Evolutionary conservation across 2,113 vertebrate species (phyloP).

Genomic region (Zosterops japonicus): DNA sequence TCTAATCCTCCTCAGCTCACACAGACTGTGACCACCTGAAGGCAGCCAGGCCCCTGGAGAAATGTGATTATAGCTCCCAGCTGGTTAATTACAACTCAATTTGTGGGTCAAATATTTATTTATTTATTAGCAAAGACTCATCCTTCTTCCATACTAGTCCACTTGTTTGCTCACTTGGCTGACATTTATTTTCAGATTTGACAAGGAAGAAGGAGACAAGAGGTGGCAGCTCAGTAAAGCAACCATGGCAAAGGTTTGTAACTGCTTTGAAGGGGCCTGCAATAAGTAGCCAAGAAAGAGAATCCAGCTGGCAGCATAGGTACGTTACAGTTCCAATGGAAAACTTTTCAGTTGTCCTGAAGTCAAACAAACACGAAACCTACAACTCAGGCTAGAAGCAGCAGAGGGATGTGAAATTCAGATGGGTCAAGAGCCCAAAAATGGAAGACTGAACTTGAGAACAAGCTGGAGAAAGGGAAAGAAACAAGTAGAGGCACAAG

Average conservation of each 20-base stretch:
- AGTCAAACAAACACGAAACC: neutral
- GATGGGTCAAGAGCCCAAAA: neutral
- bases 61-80: neutral
- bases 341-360: neutral
- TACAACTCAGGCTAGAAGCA: neutral
- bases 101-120: neutral
- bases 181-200: neutral
- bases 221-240: neutral
- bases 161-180: neutral
- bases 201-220: neutral
- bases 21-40: rapidly evolving
- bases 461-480: neutral
- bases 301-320: neutral
- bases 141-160: neutral
- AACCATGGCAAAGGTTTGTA: neutral
- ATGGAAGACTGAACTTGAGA: neutral
- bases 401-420: neutral
- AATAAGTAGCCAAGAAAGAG: neutral
- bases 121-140: neutral
- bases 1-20: neutral
- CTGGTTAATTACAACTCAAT: neutral
- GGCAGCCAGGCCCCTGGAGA: neutral
- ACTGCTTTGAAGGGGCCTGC: neutral
- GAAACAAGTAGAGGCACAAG: neutral
- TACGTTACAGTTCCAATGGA: neutral